Percentiles rank a stretch among this genome's conserved stretches.
Conservation (phyloP, 1,140 invertebrate genomes). For the Dendrolimus punctatus region DNA sequence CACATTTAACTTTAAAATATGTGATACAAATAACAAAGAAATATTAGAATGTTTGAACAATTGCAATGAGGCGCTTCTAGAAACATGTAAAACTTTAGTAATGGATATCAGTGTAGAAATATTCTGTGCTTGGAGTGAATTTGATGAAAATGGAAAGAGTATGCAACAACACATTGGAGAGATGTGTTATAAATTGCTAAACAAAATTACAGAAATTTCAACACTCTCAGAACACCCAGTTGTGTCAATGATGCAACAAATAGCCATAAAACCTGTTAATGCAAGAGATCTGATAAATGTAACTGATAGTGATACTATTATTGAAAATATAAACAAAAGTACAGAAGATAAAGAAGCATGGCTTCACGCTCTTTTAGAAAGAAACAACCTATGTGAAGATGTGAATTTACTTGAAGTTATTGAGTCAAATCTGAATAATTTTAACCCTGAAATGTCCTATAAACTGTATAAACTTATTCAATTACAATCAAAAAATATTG, state of each 20-base stretch:
- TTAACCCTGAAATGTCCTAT: conserved; percentile 32
- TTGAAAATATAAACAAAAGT: conserved; percentile 37
- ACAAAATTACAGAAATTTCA: conserved; percentile 20
- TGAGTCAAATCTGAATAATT: conserved; percentile 26
- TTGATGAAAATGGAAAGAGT: conserved; percentile 41
- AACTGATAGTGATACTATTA: conserved; percentile 28
- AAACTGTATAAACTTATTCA: conserved; percentile 28
- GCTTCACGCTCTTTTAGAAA: conserved; percentile 41
- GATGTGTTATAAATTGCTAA: conserved; percentile 34
- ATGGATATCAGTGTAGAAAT: conserved; percentile 57
- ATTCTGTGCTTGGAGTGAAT: conserved; percentile 64
- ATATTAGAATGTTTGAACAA: conserved; percentile 36
- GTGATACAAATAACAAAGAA: conserved; percentile 22
- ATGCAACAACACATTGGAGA: conserved; percentile 54
- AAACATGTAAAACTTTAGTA: conserved; percentile 38
- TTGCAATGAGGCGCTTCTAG: conserved; percentile 34
- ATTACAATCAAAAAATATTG: conserved; percentile 19
- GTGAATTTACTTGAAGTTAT: conserved; percentile 24
- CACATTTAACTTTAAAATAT: conserved; percentile 15
- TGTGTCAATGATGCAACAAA: conserved; percentile 46
- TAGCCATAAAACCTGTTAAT: conserved; percentile 46
- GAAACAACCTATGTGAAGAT: conserved; percentile 38
- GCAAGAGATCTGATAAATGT: conserved; percentile 41
- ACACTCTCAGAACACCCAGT: conserved; percentile 41
- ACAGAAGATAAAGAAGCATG: conserved; percentile 29